A percentile compares a stretch with the other conserved stretches of the same genome.
Evolutionary conservation across 2,113 vertebrate genomes (phyloP).

Genomic region (Cynoglossus semilaevis): DNA sequence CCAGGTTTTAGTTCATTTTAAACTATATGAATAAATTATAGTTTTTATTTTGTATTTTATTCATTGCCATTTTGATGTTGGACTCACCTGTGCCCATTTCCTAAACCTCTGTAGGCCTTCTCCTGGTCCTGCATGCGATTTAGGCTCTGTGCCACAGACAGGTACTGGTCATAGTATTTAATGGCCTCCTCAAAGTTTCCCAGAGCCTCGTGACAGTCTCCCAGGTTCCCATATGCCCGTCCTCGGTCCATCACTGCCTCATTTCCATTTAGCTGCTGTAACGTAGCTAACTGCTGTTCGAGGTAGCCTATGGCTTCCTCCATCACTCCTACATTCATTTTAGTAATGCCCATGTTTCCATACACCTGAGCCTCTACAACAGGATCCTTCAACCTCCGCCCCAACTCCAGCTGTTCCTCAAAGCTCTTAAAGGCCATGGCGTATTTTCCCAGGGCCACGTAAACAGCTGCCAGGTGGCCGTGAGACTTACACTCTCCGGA

Average conservation of each 20-base stretch:
- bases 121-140: constrained; percentile 94
- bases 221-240: constrained; percentile 90
- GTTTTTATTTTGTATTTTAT: no score
- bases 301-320: constrained; percentile 96
- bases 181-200: constrained; percentile 95
- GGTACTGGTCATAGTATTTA: constrained; percentile 93
- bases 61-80: neutral
- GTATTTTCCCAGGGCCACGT: constrained; percentile 93
- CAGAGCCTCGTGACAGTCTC: constrained; percentile 92
- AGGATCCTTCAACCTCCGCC: constrained; percentile 87
- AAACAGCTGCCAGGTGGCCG: constrained; percentile 92
- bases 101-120: constrained; percentile 92
- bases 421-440: constrained; percentile 97
- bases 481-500: constrained; percentile 90
- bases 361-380: constrained; percentile 93
- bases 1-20: no score
- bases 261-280: constrained; percentile 91
- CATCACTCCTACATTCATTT: constrained; percentile 96
- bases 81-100: constrained; percentile 90
- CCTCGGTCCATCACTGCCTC: constrained; percentile 89
- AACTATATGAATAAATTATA: no score
- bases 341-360: constrained; percentile 98
- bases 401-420: constrained; percentile 89
- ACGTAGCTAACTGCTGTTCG: constrained; percentile 91
- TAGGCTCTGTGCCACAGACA: constrained; percentile 90